Evolutionary conservation across 2,888 invertebrate species (phyloP), one percentile per base, ranked within the genome.

Genomic region (Cetonia aurata): DNA sequence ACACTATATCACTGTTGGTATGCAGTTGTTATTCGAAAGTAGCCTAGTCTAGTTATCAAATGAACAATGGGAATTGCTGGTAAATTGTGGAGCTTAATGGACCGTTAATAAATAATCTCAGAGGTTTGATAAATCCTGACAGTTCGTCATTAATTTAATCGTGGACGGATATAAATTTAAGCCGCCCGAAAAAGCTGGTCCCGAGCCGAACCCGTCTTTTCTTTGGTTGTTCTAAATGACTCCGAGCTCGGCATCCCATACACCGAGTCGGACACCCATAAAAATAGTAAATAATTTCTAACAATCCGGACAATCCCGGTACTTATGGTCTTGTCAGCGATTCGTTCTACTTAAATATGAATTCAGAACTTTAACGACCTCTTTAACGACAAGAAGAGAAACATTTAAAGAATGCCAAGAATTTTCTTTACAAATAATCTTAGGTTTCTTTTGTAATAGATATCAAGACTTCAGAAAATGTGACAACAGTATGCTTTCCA

Each of bases 241-340:
- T 37, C 12, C 1, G 37, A 33, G 46, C 31, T 12, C 17, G 46
- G 44, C 37, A 50, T 52, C 10, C 62, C 37, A 50, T 50, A 65
- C 50, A 52, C 62, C 37, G 37, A 50, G 50, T 52, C 62, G 62
- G 62, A 65, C 62, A 65, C 50, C 62, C 62, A 65, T 65, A 65
- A 65, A 65, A 65, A 65, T 65, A 50, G 62, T 65, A 65, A 65
- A 65, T 65, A 65, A 65, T 65, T 65, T 52, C 62, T 65, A 65
- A 65, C 41, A 65, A 65, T 65, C 62, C 48, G 37, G 41, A 50
- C 62, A 65, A 65, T 65, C 62, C 50, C 12, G 25, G 50, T 65
- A 65, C 62, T 65, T 50, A 65, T 37, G 4, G 50, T 52, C 52
- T 65, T 50, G 62, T 65, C 52, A 65, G 46, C 62, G 50, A 65